Percentiles rank a stretch among this genome's conserved stretches.
Evolutionary conservation across 2,797 vertebrate species (phyloP).

Genomic region (Enteromius anoplus): DNA sequence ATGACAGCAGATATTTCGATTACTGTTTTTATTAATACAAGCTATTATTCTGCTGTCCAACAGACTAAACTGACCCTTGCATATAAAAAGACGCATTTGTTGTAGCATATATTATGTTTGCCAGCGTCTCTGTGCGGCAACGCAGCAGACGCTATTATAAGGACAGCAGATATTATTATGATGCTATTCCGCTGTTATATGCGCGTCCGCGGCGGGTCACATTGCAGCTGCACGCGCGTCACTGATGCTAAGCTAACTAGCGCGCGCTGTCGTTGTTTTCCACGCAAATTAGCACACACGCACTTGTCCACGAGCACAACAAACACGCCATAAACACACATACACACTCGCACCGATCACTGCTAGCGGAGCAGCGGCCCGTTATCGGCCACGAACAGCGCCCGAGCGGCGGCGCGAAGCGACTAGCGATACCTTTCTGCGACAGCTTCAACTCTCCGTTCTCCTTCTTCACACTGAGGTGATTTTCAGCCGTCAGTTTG

Average conservation of each 20-base stretch:
- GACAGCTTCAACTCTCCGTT: conserved; percentile 85
- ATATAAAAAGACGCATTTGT: neutral
- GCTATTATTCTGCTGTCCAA: neutral
- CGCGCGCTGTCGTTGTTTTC: conserved; percentile 22
- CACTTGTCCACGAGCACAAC: neutral
- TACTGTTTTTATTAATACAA: neutral
- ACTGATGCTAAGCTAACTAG: conserved; percentile 35
- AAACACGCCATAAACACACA: neutral
- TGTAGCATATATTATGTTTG: neutral
- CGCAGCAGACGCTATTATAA: neutral
- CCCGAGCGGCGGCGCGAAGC: neutral
- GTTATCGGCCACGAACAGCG: neutral
- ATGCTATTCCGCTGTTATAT: neutral
- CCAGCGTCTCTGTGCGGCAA: neutral
- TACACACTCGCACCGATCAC: neutral
- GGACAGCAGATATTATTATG: neutral
- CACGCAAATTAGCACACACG: conserved; percentile 16
- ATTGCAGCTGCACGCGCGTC: conserved; percentile 33
- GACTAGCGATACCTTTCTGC: conserved; percentile 79
- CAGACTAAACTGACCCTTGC: too few species aligned
- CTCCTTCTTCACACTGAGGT: conserved; percentile 76
- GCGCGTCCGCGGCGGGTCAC: conserved; percentile 9
- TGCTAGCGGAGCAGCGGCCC: neutral
- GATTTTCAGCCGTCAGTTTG: conserved; percentile 72
- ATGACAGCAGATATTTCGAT: neutral